These are phyloP conservation scores for Rhinoderma darwinii DNA, from an alignment of 2,113 vertebrate species.

Conservation along the genomic window DNA sequence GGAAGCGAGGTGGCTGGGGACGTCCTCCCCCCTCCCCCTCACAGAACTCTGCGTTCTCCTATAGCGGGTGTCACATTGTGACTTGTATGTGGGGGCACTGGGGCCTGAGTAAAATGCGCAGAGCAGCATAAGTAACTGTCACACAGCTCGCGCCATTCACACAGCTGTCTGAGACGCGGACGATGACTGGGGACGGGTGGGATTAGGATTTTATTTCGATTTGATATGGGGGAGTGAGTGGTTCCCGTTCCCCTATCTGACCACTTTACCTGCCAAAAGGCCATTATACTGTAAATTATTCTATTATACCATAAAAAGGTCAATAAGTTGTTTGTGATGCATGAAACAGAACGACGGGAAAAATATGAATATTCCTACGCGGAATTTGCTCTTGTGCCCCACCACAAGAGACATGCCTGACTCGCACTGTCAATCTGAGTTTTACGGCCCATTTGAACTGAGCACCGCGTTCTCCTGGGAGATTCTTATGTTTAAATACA, in stretches of 20 bases:
- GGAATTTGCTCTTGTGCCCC: neutral
- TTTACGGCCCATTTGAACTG: conserved; percentile 51
- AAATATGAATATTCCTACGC: conserved; percentile 33
- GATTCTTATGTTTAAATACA: conserved; percentile 41
- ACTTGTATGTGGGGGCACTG: neutral
- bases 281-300: neutral
- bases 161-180: neutral
- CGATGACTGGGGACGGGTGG: neutral
- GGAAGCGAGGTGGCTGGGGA: conserved; percentile 1
- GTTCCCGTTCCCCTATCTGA: neutral
- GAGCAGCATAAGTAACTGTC: conserved; percentile 26
- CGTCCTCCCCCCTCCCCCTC: neutral
- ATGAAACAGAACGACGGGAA: neutral
- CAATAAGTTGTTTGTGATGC: neutral
- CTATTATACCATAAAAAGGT: neutral
- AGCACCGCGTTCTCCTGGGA: conserved; percentile 34
- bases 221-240: neutral
- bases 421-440: conserved; percentile 49
- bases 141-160: conserved; percentile 9
- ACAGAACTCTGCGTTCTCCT: neutral
- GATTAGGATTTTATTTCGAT: neutral
- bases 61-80: neutral
- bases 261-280: neutral
- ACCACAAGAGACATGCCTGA: conserved; percentile 14
- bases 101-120: conserved; percentile 23